A percentile compares a stretch with the other conserved stretches of the same genome.
These are phyloP conservation scores for Germaria angustata DNA, from an alignment of 2,888 invertebrate species.

Conservation along the genomic window DNA sequence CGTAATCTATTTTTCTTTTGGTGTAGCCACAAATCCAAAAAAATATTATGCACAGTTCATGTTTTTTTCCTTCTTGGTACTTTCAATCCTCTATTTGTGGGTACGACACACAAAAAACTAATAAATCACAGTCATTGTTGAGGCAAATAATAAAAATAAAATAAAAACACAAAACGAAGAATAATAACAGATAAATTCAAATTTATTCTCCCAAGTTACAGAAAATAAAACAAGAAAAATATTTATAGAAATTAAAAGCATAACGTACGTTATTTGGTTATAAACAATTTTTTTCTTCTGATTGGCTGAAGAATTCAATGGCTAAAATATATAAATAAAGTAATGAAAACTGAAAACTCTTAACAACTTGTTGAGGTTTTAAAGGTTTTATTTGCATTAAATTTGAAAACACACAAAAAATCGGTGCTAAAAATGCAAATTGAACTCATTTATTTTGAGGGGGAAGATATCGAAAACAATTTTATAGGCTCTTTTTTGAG, in stretches of 20 bases:
- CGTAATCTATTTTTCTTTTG: not conserved
- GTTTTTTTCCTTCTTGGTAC: not conserved
- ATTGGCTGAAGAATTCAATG: constrained; percentile 19
- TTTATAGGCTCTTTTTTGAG: not conserved
- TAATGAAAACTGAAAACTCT: constrained; percentile 6
- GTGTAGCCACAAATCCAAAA: not conserved
- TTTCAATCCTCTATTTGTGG: constrained; percentile 20
- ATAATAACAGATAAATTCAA: constrained; percentile 39
- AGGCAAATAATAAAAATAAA: constrained; percentile 16
- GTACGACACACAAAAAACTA: constrained; percentile 29
- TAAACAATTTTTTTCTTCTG: not conserved
- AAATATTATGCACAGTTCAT: not conserved
- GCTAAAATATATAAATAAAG: constrained; percentile 17
- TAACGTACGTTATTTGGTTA: not conserved
- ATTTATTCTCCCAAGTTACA: constrained; percentile 42
- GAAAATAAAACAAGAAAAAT: constrained; percentile 6
- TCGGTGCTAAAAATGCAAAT: constrained; percentile 2
- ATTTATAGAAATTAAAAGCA: not conserved
- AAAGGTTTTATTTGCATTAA: not conserved
- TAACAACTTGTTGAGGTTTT: constrained; percentile 30
- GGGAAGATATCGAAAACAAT: not conserved
- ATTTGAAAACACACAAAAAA: not conserved
- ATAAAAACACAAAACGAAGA: not conserved
- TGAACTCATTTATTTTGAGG: not conserved
- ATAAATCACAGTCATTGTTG: constrained; percentile 54